Conservation (phyloP, 2,797 vertebrate species). For the Sebastes umbrosus region DNA sequence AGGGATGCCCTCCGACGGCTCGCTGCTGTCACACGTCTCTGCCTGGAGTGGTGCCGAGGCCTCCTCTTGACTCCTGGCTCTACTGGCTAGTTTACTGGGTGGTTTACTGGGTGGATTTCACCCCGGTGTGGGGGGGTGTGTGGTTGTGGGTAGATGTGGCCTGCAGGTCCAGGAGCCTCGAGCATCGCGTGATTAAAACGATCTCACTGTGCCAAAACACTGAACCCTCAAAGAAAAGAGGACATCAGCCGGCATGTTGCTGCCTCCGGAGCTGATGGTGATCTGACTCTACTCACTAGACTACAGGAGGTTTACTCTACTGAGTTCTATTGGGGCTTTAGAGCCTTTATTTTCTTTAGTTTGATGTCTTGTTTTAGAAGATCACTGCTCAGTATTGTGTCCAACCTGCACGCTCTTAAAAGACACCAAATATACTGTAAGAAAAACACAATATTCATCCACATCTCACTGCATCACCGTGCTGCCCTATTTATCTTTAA, state of each 20-base stretch:
- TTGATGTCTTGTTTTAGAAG: neutral
- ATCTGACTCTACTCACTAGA: neutral
- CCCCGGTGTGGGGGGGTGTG: slow-evolving; percentile 9
- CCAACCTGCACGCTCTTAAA: neutral
- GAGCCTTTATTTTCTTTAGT: too few species aligned
- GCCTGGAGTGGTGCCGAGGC: slow-evolving; percentile 26
- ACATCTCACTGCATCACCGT: too few species aligned
- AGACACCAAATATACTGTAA: neutral
- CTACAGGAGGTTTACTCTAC: too few species aligned
- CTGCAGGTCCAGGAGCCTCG: neutral
- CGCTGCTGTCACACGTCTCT: neutral
- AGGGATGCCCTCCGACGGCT: neutral
- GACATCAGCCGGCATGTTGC: neutral
- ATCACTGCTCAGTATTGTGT: neutral
- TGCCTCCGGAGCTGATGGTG: neutral
- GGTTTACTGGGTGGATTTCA: neutral
- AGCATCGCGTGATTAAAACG: slow-evolving; percentile 5
- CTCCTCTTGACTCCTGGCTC: slow-evolving; percentile 9
- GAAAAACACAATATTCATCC: too few species aligned
- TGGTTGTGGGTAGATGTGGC: slow-evolving; percentile 33
- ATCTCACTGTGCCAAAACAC: slow-evolving; percentile 16
- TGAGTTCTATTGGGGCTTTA: too few species aligned
- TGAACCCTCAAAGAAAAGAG: neutral
- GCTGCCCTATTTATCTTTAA: too few species aligned
- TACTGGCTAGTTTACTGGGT: neutral